Base-by-base conservation (phyloP, 2,888 invertebrate species). In the Branchipolynoe longqiensis region DNA sequence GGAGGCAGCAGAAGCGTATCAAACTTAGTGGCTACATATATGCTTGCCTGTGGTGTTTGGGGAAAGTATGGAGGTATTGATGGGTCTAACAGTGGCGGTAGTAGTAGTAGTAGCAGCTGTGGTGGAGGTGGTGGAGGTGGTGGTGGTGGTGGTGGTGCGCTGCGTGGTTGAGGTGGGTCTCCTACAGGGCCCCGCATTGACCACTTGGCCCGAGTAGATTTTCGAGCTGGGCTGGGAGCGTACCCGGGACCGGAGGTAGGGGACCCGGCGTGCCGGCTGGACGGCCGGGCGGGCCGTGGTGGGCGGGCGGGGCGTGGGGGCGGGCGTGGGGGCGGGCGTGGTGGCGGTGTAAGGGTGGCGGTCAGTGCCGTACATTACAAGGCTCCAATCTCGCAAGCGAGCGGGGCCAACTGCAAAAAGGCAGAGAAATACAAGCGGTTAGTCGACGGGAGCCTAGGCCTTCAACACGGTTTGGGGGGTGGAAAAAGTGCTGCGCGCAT, bases 361-460 rank as follows among this genome's bases (percentile, higher is more conserved):
- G 83, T 91, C 96, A 86, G 98, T 98, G 90, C 98, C 98, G 94
- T 98, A 97, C 93, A 98, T 95, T 92, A 97, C 96, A 93, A 98
- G 95, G 87, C 97, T 97, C 98, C 98, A 98, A 93, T 97, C 97
- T 95, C 97, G 97, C 91, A 98, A 95, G 89, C 96, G 96, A 87
- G 97, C 97, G 86, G 90, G 88, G 36, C 89, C 90, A 22, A 86
- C 88, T 87, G 87, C 69, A 86, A 85, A 40, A 74, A 85, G 33
- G 33, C 64, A 82, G 64, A 85, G 58, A 18, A 85, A 78, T 31
- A 69, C 69, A 69, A 69, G 69, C 69, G 28, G 62, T 83, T 59
- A 83, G 83, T 59, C 56, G 38, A 59, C 31, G 25, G 25, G 28
- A n/a, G n/a, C n/a, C n/a, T n/a, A n/a, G 36, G 54, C 41, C 78